Percentiles rank a stretch among this genome's conserved stretches.
Evolutionary conservation across 2,797 vertebrate genomes (phyloP).

Genomic region (Danio tinwini): DNA sequence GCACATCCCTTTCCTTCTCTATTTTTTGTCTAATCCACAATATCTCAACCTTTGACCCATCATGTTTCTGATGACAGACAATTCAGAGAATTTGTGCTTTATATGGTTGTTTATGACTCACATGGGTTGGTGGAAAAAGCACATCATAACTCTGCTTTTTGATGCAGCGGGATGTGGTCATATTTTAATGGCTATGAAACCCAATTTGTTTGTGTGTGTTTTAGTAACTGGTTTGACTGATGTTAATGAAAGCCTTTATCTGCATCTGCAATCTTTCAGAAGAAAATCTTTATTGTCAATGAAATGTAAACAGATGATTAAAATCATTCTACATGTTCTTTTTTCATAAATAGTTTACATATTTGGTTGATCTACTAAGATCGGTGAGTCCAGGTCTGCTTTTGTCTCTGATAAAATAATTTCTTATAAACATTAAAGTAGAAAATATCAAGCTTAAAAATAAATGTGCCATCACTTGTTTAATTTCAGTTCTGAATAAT

Average conservation of each 20-base stretch:
- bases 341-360: no score
- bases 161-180: slow-evolving; percentile 6
- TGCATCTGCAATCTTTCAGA: slow-evolving; percentile 13
- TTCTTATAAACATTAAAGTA: no score
- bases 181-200: slow-evolving; percentile 6
- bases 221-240: background rate
- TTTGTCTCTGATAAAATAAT: no score
- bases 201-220: background rate
- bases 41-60: slow-evolving; percentile 1
- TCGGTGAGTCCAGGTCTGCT: no score
- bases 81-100: background rate
- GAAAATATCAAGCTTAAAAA: no score
- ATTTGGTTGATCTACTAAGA: no score
- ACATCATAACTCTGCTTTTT: background rate
- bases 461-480: background rate
- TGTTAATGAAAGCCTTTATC: background rate
- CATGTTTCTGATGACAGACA: slow-evolving; percentile 2
- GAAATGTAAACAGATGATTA: background rate
- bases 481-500: background rate
- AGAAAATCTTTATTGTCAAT: background rate
- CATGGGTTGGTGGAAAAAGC: background rate
- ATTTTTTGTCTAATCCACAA: slow-evolving; percentile 13
- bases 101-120: slow-evolving; percentile 17
- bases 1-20: background rate
- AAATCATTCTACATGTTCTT: slow-evolving; percentile 16